Conservation (phyloP, 2,797 vertebrate species). For the Agapornis canus region DNA sequence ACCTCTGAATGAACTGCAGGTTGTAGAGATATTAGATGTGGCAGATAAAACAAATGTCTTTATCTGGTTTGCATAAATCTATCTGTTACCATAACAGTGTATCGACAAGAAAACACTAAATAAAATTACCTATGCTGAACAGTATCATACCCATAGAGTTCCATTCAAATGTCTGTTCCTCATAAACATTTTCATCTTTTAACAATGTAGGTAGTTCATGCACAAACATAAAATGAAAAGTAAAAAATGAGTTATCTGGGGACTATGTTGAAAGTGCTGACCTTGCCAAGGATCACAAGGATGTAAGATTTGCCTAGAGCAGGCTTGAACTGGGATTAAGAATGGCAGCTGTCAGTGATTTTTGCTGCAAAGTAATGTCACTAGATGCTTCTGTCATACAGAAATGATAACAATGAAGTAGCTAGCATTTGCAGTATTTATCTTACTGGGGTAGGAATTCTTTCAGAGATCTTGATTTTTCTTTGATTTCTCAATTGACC, state of each 20-base stretch:
- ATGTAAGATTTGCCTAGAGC: neutral
- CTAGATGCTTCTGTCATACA: conserved; percentile 18
- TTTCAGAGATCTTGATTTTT: conserved; percentile 35
- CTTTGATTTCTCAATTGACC: conserved; percentile 39
- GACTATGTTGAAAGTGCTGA: neutral
- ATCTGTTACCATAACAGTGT: neutral
- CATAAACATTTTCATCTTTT: neutral
- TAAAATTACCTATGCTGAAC: neutral
- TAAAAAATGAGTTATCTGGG: neutral
- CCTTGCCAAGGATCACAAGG: neutral
- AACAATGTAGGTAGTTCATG: neutral
- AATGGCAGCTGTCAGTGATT: conserved; percentile 23
- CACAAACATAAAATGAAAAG: neutral
- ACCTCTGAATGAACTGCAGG: neutral
- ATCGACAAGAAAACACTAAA: neutral
- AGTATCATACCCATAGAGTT: fast-evolving
- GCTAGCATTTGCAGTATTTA: conserved; percentile 34
- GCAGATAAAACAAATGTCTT: neutral
- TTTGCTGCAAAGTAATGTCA: conserved; percentile 3
- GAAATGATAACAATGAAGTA: conserved; percentile 24
- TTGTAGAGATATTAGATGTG: neutral
- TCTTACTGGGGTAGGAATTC: conserved; percentile 22
- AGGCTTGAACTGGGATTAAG: neutral
- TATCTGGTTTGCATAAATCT: neutral
- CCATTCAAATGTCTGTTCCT: neutral